Evolutionary conservation across 2,797 vertebrate genomes (phyloP), one percentile per base, ranked within the genome.

Genomic region (Acanthurus lineatus): DNA sequence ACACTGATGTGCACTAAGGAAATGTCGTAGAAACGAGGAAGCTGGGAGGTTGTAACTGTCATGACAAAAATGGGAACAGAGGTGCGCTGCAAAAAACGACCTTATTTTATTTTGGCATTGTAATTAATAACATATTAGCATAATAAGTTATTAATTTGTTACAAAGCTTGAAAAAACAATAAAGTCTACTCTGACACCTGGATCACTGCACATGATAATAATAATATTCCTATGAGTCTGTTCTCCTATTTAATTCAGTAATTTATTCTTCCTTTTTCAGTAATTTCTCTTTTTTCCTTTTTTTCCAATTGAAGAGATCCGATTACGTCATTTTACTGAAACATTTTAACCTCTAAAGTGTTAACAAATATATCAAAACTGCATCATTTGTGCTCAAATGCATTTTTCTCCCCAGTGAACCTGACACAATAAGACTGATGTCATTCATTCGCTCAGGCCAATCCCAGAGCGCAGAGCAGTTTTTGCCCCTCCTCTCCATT

Each of bases 1-100:
- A 91, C 92, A 71, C 91, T 93, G 90, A 93, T 93, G 92, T 88
- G 87, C 90, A 91, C 77, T 45, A 79, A 91, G 91, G 85, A 88
- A 90, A 93, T 84, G 83, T 76, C 49, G 19, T 35, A 47, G 82
- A 77, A 84, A 82, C 47, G 54, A 83, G 68, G 81, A 83, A 81
- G 71, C 69, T 32, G 69, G 25, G 59, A 57, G 77, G 66, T 6
- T 77, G 8, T 17, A 80, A 75, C 47, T 61, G 62, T 51, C 66
- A 19, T 15, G 51, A 45, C 4, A 64, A 47, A 47, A 52, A 62
- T 15, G 35, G 45, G 47, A 70, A 35, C 53, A 64, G n/a, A 44
- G 14, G 16, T 14, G 35, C 51, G 53, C 12, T 16, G 44, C 3
- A 11, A 2, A 16, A 20, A 16, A 0, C 8, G 14, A 65, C 60